Evolutionary conservation across 2,888 invertebrate genomes (phyloP).

Genomic region (Sthenelais limicola): DNA sequence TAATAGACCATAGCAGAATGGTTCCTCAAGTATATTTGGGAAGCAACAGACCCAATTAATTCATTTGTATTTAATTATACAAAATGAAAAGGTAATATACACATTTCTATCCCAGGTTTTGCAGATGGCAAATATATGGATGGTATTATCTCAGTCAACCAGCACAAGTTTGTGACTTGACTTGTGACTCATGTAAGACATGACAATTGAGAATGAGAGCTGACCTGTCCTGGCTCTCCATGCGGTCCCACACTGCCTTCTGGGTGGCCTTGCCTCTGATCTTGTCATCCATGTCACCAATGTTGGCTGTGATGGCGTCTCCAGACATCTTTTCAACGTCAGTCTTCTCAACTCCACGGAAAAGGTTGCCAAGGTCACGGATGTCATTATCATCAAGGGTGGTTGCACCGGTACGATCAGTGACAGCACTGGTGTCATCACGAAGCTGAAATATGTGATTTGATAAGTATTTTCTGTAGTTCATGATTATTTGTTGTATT

Average conservation of each 20-base stretch:
- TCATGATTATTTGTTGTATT: too few species aligned
- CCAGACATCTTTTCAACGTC: conserved; percentile 9
- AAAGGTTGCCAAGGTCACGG: conserved; percentile 18
- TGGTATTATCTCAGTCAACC: too few species aligned
- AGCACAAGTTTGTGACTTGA: too few species aligned
- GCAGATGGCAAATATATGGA: too few species aligned
- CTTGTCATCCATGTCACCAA: background rate
- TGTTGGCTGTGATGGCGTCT: conserved; percentile 6
- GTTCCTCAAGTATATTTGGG: background rate
- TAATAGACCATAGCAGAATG: background rate
- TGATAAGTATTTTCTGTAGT: background rate
- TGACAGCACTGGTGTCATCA: conserved; percentile 22
- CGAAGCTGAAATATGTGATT: conserved; percentile 4
- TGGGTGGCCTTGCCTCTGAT: background rate
- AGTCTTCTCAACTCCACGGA: background rate
- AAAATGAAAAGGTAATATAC: too few species aligned
- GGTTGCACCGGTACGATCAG: background rate
- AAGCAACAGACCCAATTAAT: too few species aligned
- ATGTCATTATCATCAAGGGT: conserved; percentile 33
- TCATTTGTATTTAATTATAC: too few species aligned
- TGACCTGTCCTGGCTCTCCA: background rate
- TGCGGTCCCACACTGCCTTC: conserved; percentile 9
- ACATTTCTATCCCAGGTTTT: too few species aligned
- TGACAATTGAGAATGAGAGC: background rate
- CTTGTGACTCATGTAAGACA: background rate